A percentile compares a stretch with the other conserved stretches of the same genome.
Conservation (phyloP, 2,888 invertebrate species). For the Junonia oenone region DNA sequence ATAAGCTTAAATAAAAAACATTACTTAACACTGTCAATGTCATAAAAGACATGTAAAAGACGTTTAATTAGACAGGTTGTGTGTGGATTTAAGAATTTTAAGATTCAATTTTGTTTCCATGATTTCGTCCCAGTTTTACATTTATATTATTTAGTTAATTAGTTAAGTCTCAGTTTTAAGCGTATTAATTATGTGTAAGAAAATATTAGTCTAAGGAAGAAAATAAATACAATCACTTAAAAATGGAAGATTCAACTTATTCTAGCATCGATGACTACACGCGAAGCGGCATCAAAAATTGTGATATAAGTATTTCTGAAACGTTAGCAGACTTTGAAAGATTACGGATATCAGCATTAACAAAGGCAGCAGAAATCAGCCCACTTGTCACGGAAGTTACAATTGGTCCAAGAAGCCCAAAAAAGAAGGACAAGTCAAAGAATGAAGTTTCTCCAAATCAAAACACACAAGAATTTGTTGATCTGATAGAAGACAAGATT, state of each 20-base stretch:
- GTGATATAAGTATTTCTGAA: slow-evolving; percentile 50
- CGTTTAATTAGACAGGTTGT: too few species aligned
- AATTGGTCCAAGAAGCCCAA: slow-evolving; percentile 63
- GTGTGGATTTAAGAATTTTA: too few species aligned
- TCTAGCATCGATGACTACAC: slow-evolving; percentile 36
- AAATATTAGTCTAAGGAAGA: background rate
- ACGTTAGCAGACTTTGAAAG: slow-evolving; percentile 63
- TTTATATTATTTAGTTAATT: background rate
- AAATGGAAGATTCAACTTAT: slow-evolving; percentile 20
- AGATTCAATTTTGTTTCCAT: too few species aligned
- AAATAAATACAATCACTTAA: slow-evolving; percentile 16
- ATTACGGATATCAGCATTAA: slow-evolving; percentile 79
- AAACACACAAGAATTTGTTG: slow-evolving; percentile 41
- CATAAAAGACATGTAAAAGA: too few species aligned
- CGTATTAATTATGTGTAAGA: background rate
- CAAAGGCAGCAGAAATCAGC: slow-evolving; percentile 78
- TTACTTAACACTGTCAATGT: too few species aligned
- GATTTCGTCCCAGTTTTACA: background rate
- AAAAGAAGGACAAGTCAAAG: slow-evolving; percentile 34
- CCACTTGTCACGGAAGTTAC: slow-evolving; percentile 73
- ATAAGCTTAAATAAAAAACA: too few species aligned
- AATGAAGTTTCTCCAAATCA: slow-evolving; percentile 30
- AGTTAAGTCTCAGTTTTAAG: background rate
- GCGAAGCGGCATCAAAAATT: slow-evolving; percentile 39
- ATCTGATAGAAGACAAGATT: slow-evolving; percentile 51